These are phyloP conservation scores for Drosophila nebulosa DNA, from an alignment of 1,140 invertebrate genomes.

Conservation along the genomic window DNA sequence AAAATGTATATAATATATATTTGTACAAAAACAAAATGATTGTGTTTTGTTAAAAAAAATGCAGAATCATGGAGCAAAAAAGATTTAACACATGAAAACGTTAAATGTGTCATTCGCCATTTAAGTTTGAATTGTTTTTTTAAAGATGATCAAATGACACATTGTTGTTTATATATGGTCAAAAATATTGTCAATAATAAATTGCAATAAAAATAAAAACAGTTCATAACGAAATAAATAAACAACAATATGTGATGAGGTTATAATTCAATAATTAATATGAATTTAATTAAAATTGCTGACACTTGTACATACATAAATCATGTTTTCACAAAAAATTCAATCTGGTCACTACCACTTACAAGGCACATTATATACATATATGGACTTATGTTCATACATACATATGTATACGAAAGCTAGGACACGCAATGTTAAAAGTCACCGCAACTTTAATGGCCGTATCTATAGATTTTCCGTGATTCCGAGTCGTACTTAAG, in stretches of 20 bases:
- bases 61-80: slow-evolving; percentile 22
- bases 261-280: not conserved
- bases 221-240: not conserved
- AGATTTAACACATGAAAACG: not conserved
- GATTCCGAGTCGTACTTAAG: too few relatives aligned
- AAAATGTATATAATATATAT: slow-evolving; percentile 1
- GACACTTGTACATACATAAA: not conserved
- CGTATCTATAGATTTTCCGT: too few relatives aligned
- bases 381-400: too few relatives aligned
- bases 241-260: not conserved
- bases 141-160: not conserved
- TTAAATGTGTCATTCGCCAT: slow-evolving; percentile 33
- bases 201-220: not conserved
- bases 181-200: not conserved
- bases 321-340: not conserved
- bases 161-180: not conserved
- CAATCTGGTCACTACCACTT: too few relatives aligned
- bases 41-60: slow-evolving; percentile 14
- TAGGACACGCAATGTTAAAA: too few relatives aligned
- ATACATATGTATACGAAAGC: too few relatives aligned
- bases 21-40: slow-evolving; percentile 5
- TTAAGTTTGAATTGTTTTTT: slow-evolving; percentile 14
- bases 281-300: not conserved
- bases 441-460: too few relatives aligned
- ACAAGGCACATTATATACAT: too few relatives aligned